Evolutionary conservation across 2,797 vertebrate genomes (phyloP).

Genomic region (Anguilla marmorata): DNA sequence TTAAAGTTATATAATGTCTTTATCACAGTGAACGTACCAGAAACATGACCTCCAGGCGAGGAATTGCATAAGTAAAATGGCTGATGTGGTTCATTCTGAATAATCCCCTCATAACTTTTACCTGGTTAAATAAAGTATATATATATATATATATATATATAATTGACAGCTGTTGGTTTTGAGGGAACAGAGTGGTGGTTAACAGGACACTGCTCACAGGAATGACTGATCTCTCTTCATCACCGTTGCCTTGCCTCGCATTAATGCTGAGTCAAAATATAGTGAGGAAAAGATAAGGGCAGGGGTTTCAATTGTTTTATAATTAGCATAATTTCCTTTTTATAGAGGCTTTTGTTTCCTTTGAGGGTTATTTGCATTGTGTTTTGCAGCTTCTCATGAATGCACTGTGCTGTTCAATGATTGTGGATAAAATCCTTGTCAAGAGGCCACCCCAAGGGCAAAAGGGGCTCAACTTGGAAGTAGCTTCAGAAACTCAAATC

Average conservation of each 20-base stretch:
- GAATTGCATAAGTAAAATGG: not conserved
- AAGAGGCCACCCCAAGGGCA: not conserved
- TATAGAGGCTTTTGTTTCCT: not conserved
- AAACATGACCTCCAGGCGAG: not conserved
- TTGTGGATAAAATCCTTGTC: not conserved
- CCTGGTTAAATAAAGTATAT: too few relatives aligned
- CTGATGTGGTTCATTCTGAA: not conserved
- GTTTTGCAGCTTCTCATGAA: constrained; percentile 13
- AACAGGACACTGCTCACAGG: not conserved
- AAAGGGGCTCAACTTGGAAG: not conserved
- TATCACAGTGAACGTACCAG: constrained; percentile 5
- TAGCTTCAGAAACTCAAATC: not conserved
- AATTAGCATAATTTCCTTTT: constrained; percentile 1
- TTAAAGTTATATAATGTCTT: not conserved
- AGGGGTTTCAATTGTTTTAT: not conserved
- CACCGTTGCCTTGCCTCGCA: not conserved
- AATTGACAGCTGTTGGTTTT: not conserved
- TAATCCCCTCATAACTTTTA: not conserved
- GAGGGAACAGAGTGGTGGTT: not conserved
- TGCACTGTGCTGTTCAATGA: not conserved
- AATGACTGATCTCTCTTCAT: not conserved
- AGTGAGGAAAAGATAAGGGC: not conserved
- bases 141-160: too few relatives aligned
- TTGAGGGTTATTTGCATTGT: not conserved
- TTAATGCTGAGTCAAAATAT: not conserved